Conservation (phyloP, 2,888 invertebrate species). For the Corbicula japonica region DNA sequence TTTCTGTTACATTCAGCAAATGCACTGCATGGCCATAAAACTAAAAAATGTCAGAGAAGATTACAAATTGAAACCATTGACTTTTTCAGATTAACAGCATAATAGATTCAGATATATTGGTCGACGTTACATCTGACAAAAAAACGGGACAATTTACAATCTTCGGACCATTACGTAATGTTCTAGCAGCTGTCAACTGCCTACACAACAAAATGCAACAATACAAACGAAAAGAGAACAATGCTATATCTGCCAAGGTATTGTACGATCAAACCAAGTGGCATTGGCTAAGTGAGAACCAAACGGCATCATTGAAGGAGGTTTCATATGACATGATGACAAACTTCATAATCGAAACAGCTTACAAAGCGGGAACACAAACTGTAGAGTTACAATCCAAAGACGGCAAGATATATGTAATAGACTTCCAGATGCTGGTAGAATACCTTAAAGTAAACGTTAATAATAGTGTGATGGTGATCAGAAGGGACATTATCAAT, state of each 20-base stretch:
- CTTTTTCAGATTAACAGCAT: constrained; percentile 54
- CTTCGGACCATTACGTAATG: constrained; percentile 53
- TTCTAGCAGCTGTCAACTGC: constrained; percentile 47
- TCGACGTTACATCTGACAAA: constrained; percentile 59
- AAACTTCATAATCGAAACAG: constrained; percentile 60
- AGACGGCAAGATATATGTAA: constrained; percentile 46
- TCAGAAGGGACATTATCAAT: constrained; percentile 65
- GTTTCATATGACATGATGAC: constrained; percentile 43
- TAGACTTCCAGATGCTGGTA: constrained; percentile 58
- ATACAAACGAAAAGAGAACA: constrained; percentile 40
- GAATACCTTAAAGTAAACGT: constrained; percentile 56
- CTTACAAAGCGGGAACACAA: constrained; percentile 47
- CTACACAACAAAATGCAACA: constrained; percentile 55
- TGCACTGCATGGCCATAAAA: no score
- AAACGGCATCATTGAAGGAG: constrained; percentile 41
- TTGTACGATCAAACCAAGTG: constrained; percentile 58
- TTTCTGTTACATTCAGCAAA: no score
- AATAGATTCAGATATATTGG: constrained; percentile 49
- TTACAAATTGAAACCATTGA: no score
- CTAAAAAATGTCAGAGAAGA: no score
- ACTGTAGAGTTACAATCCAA: constrained; percentile 44
- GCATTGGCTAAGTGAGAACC: constrained; percentile 59
- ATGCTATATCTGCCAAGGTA: constrained; percentile 44
- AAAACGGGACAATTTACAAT: constrained; percentile 53
- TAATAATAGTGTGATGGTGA: constrained; percentile 52